Conservation (phyloP, 2,113 vertebrate genomes). For the Merops nubicus region DNA sequence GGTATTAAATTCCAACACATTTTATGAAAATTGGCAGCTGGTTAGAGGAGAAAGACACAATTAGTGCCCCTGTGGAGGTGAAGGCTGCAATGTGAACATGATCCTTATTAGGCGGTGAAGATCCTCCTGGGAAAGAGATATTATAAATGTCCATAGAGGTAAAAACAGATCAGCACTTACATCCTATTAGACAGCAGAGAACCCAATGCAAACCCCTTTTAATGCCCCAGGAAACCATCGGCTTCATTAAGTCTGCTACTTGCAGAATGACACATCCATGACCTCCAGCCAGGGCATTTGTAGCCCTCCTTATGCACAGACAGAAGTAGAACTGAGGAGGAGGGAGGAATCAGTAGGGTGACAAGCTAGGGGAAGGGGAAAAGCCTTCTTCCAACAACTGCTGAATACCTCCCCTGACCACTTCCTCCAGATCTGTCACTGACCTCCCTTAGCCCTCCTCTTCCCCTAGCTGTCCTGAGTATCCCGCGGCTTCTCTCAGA, state of each 20-base stretch:
- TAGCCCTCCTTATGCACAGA: background rate
- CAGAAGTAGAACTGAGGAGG: background rate
- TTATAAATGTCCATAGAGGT: background rate
- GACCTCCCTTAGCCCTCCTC: background rate
- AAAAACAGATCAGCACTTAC: background rate
- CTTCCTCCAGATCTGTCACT: background rate
- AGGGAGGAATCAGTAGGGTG: background rate
- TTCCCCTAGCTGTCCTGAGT: background rate
- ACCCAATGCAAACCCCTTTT: background rate
- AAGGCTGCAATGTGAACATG: background rate
- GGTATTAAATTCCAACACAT: background rate
- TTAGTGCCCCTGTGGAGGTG: background rate
- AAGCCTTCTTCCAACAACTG: background rate
- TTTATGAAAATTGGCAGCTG: constrained; percentile 21
- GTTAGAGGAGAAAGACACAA: background rate
- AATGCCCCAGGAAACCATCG: background rate
- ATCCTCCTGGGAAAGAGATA: background rate
- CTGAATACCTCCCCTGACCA: background rate
- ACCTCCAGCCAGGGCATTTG: background rate
- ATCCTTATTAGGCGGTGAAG: background rate
- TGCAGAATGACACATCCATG: rapidly evolving
- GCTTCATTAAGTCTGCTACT: background rate
- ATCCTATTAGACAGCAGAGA: background rate
- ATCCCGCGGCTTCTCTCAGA: background rate
- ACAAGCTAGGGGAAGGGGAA: background rate